A percentile compares a stretch with the other conserved stretches of the same genome.
phyloP scores from a whole-genome alignment of 2,888 invertebrate genomes.

The Euzetes globulus region DNA sequence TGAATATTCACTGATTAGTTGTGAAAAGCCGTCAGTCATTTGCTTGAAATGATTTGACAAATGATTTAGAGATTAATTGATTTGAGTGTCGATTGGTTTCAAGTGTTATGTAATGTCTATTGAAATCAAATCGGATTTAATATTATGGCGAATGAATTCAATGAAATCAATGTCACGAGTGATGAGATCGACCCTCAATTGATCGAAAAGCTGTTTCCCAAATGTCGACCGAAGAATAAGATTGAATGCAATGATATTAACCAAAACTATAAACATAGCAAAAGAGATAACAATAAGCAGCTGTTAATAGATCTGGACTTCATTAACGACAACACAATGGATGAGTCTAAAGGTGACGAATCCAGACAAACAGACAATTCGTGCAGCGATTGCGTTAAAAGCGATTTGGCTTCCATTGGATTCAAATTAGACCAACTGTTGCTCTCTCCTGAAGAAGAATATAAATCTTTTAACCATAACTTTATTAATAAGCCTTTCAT shows the following conservation, averaged over 20 bases:
- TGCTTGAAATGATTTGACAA: neutral
- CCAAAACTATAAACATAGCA: neutral
- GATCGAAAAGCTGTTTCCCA: constrained; percentile 75
- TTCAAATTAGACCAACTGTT: constrained; percentile 25
- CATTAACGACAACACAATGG: constrained; percentile 12
- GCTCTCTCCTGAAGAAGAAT: constrained; percentile 21
- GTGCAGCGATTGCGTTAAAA: neutral
- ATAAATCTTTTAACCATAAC: constrained; percentile 8
- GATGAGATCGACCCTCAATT: constrained; percentile 53
- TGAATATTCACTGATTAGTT: too few species aligned
- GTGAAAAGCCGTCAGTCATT: too few species aligned
- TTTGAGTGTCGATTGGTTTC: neutral
- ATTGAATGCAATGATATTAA: constrained; percentile 1
- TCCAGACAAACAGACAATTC: neutral
- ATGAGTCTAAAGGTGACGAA: neutral
- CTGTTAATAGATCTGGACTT: constrained; percentile 7
- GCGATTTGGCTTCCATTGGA: neutral
- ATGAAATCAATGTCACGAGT: neutral
- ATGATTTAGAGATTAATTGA: neutral
- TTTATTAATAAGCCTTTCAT: constrained; percentile 7
- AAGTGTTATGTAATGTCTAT: neutral
- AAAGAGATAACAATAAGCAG: neutral
- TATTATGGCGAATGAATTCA: constrained; percentile 29
- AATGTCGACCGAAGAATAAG: constrained; percentile 61
- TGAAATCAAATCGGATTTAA: neutral